Conservation (phyloP, 2,888 invertebrate genomes). For the Tenthredo scrophulariae region DNA sequence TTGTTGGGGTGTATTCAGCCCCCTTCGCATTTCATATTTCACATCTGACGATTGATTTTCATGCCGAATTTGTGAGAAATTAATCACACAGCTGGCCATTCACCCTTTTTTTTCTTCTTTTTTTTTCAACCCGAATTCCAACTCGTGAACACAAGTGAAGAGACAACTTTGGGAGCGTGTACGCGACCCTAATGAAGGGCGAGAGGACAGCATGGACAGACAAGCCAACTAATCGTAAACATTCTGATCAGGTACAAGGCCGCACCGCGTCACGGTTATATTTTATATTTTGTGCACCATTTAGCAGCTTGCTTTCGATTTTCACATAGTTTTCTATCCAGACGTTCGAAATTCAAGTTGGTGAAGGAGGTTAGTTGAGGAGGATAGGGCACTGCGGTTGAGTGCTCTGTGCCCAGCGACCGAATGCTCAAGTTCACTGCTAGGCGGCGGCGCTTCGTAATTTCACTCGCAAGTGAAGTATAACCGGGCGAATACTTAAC, state of each 20-base stretch:
- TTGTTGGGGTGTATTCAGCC: slow-evolving; percentile 29
- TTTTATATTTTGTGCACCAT: not conserved
- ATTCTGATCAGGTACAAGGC: slow-evolving; percentile 6
- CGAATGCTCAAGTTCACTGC: no score
- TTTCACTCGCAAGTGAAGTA: no score
- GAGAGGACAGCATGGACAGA: not conserved
- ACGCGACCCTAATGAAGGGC: slow-evolving; percentile 16
- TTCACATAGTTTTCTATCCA: not conserved
- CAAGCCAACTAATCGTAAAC: slow-evolving; percentile 3
- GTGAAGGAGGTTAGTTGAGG: no score
- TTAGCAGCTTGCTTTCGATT: not conserved
- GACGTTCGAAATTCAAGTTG: not conserved
- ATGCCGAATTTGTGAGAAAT: slow-evolving; percentile 31
- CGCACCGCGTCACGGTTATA: not conserved
- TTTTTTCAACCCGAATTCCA: not conserved
- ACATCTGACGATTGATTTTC: slow-evolving; percentile 46
- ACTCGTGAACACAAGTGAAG: not conserved
- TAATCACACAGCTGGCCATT: slow-evolving; percentile 41
- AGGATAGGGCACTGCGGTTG: no score
- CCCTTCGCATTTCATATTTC: slow-evolving; percentile 43
- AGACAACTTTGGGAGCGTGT: slow-evolving; percentile 34
- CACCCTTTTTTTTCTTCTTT: not conserved
- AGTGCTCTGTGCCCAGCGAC: no score
- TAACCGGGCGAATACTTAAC: no score
- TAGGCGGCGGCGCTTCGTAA: no score